These are phyloP conservation scores for Nestor notabilis DNA, from an alignment of 2,113 vertebrate genomes.

Conservation along the genomic window DNA sequence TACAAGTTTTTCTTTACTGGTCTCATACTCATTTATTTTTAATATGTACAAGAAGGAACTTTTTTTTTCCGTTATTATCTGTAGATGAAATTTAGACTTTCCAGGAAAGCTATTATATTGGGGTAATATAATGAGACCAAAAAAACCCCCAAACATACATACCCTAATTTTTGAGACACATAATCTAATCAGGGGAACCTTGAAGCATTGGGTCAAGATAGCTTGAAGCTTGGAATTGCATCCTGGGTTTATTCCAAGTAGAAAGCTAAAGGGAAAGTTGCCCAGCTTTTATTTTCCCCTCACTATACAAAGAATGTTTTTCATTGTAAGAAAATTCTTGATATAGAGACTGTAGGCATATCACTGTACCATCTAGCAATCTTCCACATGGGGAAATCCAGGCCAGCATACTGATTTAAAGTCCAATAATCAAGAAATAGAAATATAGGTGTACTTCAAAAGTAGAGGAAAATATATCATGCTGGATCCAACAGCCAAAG, in stretches of 20 bases:
- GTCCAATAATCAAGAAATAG: not conserved
- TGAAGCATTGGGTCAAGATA: not conserved
- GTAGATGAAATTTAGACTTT: not conserved
- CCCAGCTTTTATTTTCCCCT: not conserved
- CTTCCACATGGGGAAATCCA: not conserved
- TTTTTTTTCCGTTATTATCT: not conserved
- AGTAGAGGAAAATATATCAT: not conserved
- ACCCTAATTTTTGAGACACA: not conserved
- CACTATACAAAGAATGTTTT: not conserved
- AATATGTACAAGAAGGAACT: not conserved
- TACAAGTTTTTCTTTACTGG: not conserved
- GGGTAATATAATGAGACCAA: rapidly evolving
- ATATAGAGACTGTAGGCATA: not conserved
- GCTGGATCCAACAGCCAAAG: not conserved
- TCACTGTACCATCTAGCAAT: not conserved
- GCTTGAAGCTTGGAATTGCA: not conserved
- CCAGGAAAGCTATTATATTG: not conserved
- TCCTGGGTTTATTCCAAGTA: not conserved
- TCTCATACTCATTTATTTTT: not conserved
- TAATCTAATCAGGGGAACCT: not conserved
- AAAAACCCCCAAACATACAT: not conserved
- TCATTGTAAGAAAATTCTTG: not conserved
- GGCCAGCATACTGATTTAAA: not conserved
- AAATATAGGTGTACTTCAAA: not conserved
- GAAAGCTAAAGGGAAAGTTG: not conserved